These are phyloP conservation scores for Dichetophora obliterata DNA, from an alignment of 2,888 invertebrate species.

Conservation along the genomic window DNA sequence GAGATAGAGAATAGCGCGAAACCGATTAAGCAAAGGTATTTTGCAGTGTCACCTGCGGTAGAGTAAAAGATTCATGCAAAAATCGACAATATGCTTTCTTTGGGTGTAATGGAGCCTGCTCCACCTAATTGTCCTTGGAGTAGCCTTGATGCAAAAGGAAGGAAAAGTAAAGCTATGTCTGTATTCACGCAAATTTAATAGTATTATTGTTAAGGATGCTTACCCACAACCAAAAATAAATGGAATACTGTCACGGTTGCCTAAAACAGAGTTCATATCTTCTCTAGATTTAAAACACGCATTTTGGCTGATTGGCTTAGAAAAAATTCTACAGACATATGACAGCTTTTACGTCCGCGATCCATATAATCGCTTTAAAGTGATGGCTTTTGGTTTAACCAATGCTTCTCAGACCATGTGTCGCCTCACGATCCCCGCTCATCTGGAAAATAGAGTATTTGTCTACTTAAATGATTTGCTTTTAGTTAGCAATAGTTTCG, in stretches of 20 bases:
- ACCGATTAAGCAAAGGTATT: conserved; percentile 43
- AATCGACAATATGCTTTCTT: conserved; percentile 53
- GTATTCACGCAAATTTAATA: conserved; percentile 53
- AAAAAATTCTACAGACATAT: not conserved
- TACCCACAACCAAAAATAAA: too few relatives aligned
- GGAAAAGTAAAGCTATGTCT: conserved; percentile 52
- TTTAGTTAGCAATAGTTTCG: too few relatives aligned
- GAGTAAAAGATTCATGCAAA: conserved; percentile 47
- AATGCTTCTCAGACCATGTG: conserved; percentile 45
- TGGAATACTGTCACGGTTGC: conserved; percentile 35
- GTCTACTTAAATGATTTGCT: conserved; percentile 45
- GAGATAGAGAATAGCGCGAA: conserved; percentile 32
- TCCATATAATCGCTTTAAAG: too few relatives aligned
- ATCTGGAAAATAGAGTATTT: conserved; percentile 40
- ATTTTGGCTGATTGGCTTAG: not conserved
- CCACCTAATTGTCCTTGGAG: conserved; percentile 52
- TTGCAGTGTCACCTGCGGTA: conserved; percentile 35
- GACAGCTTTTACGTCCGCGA: conserved; percentile 8
- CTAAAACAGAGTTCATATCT: conserved; percentile 38
- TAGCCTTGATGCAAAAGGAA: conserved; percentile 52
- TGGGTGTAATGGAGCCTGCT: conserved; percentile 52
- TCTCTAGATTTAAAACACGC: conserved; percentile 29
- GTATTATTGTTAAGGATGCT: too few relatives aligned
- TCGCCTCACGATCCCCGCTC: conserved; percentile 37
- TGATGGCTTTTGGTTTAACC: too few relatives aligned